Percentiles rank a stretch among this genome's conserved stretches.
Conservation (phyloP, 2,113 vertebrate genomes). For the Reinhardtius hippoglossoides region DNA sequence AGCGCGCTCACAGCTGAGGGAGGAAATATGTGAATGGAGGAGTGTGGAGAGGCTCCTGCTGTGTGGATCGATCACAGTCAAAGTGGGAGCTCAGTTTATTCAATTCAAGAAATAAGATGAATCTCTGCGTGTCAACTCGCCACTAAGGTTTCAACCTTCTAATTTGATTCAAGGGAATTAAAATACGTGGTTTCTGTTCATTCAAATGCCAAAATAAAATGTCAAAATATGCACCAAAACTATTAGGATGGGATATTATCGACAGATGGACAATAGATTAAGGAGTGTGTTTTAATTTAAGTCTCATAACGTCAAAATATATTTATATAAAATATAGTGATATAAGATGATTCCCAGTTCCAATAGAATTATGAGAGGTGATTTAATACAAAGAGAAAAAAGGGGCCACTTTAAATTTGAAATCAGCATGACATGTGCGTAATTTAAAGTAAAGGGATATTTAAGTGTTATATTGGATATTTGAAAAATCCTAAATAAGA, state of each 20-base stretch:
- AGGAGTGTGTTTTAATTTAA: background rate
- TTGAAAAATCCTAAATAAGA: background rate
- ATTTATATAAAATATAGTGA: background rate
- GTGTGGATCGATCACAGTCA: constrained; percentile 30
- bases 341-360: background rate
- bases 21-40: constrained; percentile 11
- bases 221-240: background rate
- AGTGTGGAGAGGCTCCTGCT: constrained; percentile 10
- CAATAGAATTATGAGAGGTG: background rate
- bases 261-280: background rate
- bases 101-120: background rate
- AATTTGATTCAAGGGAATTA: too few species aligned
- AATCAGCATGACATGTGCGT: background rate
- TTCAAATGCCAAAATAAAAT: background rate
- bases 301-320: background rate
- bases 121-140: background rate
- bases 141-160: too few species aligned
- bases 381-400: background rate
- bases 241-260: background rate
- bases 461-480: background rate
- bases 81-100: background rate
- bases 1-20: constrained; percentile 16
- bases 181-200: too few species aligned
- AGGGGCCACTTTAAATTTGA: background rate
- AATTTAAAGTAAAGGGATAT: background rate